These are phyloP conservation scores for Coregonus clupeaformis DNA, from an alignment of 2,113 vertebrate species.

Conservation along the genomic window DNA sequence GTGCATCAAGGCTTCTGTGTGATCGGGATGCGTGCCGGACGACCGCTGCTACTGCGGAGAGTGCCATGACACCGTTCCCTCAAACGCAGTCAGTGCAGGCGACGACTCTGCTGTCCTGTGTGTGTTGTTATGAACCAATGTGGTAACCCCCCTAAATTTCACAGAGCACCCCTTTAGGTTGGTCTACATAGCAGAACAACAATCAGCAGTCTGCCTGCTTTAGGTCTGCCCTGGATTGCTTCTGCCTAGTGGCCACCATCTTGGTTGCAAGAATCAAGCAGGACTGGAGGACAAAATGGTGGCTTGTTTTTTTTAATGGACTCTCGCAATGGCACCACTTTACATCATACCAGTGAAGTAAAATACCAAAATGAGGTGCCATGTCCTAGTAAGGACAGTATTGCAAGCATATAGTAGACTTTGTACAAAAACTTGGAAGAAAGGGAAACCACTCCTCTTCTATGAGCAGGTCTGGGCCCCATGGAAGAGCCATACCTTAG, in stretches of 20 bases:
- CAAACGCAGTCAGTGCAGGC: background rate
- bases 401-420: no score
- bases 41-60: constrained; percentile 9
- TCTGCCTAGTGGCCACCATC: background rate
- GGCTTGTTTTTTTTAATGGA: background rate
- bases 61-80: background rate
- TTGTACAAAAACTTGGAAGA: no score
- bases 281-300: background rate
- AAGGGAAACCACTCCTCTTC: no score
- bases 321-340: background rate
- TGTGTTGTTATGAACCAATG: background rate
- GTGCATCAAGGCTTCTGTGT: constrained; percentile 33
- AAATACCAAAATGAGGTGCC: background rate
- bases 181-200: background rate
- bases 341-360: background rate
- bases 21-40: no score
- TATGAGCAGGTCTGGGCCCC: no score
- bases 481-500: no score
- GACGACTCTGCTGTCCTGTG: background rate
- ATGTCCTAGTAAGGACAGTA: no score
- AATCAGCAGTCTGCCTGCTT: background rate
- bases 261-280: background rate
- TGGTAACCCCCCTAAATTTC: background rate
- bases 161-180: background rate
- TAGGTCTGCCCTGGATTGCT: background rate